phyloP scores from a whole-genome alignment of 2,888 invertebrate genomes.

The Chironomus riparius region DNA sequence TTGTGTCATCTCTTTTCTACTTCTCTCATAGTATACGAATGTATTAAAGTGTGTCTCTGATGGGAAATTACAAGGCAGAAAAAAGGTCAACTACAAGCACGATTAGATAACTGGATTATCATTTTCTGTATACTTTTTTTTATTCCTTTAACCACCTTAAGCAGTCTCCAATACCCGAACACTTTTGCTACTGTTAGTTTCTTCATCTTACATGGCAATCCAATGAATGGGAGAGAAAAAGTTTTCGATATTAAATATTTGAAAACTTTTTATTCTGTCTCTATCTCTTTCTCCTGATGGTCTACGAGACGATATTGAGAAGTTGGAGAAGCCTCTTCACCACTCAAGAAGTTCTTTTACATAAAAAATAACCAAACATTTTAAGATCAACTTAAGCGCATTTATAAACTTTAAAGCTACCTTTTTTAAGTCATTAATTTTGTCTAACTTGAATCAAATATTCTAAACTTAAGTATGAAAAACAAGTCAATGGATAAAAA shows the following conservation, averaged over 20 bases:
- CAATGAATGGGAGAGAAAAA: neutral
- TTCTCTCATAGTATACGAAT: neutral
- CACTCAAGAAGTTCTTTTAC: neutral
- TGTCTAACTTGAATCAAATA: too few species aligned
- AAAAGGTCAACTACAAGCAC: slow-evolving; percentile 26
- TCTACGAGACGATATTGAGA: too few species aligned
- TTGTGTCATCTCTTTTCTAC: neutral
- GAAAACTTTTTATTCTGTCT: slow-evolving; percentile 2
- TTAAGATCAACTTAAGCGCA: too few species aligned
- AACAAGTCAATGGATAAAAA: neutral
- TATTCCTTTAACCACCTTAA: slow-evolving; percentile 15
- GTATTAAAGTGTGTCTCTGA: slow-evolving; percentile 20
- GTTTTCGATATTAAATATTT: slow-evolving; percentile 21
- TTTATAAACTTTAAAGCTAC: too few species aligned
- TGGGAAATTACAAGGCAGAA: slow-evolving; percentile 19
- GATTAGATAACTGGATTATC: slow-evolving; percentile 26
- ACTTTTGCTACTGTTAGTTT: neutral
- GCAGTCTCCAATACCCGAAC: neutral
- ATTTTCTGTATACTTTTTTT: neutral
- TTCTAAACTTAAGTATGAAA: too few species aligned
- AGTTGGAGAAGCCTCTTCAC: neutral
- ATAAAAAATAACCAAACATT: neutral
- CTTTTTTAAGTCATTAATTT: too few species aligned
- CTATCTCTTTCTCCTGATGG: neutral
- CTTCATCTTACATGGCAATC: neutral